Evolutionary conservation across 2,888 invertebrate species (phyloP).

Genomic region (Chironomus tentans): DNA sequence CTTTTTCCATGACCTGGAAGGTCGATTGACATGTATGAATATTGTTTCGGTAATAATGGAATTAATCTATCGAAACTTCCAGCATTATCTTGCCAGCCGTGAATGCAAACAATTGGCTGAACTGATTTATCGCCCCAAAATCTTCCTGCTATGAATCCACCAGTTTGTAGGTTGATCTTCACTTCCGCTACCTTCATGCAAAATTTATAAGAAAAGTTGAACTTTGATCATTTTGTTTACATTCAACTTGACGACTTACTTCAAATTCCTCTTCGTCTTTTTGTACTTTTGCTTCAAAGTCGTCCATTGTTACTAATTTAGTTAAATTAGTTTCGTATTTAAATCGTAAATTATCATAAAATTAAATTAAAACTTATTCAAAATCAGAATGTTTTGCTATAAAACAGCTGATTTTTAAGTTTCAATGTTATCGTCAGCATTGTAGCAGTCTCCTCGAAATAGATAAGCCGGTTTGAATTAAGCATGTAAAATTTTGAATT

Average conservation of each 20-base stretch:
- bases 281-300: neutral
- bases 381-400: neutral
- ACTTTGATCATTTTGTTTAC: neutral
- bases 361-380: neutral
- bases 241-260: neutral
- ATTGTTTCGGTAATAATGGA: slow-evolving; percentile 47
- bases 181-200: slow-evolving; percentile 48
- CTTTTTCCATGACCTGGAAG: slow-evolving; percentile 40
- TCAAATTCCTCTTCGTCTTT: neutral
- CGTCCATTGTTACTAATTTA: neutral
- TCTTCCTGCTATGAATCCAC: slow-evolving; percentile 56
- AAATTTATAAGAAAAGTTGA: neutral
- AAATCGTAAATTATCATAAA: neutral
- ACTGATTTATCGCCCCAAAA: slow-evolving; percentile 58
- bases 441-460: too few relatives aligned
- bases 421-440: too few relatives aligned
- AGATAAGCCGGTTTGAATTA: too few relatives aligned
- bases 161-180: slow-evolving; percentile 56
- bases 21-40: slow-evolving; percentile 53
- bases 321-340: neutral
- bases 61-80: slow-evolving; percentile 63
- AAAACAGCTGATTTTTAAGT: too few relatives aligned
- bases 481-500: too few relatives aligned
- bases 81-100: slow-evolving; percentile 71
- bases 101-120: slow-evolving; percentile 46